phyloP scores from a whole-genome alignment of 2,797 vertebrate genomes.

The Masticophis lateralis region DNA sequence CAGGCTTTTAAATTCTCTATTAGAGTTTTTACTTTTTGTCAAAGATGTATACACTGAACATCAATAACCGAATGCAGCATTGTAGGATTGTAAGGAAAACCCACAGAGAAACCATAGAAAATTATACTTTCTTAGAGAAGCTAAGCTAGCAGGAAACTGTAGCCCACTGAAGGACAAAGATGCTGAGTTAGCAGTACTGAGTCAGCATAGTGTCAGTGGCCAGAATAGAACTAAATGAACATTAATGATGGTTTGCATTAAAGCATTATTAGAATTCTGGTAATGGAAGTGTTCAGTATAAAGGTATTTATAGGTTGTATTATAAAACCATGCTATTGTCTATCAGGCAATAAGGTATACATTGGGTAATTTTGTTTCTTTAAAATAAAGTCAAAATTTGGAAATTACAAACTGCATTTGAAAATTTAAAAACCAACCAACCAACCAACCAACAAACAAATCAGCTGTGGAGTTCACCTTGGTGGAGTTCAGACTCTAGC shows the following conservation, averaged over 20 bases:
- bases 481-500: conserved; percentile 19
- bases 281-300: conserved; percentile 58
- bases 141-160: conserved; percentile 62
- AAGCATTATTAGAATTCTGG: conserved; percentile 31
- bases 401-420: conserved; percentile 43
- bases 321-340: conserved; percentile 46
- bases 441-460: conserved; percentile 11
- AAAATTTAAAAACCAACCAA: conserved; percentile 22
- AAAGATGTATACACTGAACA: conserved; percentile 47
- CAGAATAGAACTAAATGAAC: conserved; percentile 43
- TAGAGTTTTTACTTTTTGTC: conserved; percentile 42
- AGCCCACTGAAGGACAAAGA: conserved; percentile 53
- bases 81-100: conserved; percentile 47
- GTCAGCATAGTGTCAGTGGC: conserved; percentile 40
- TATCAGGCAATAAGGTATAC: background rate
- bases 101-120: conserved; percentile 53
- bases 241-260: conserved; percentile 50
- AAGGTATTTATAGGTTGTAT: conserved; percentile 53
- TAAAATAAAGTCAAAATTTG: conserved; percentile 42
- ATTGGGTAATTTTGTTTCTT: background rate
- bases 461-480: conserved; percentile 25
- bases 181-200: conserved; percentile 62
- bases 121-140: conserved; percentile 62
- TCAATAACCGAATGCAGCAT: conserved; percentile 37
- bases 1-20: conserved; percentile 32